These are phyloP conservation scores for Characodon lateralis DNA, from an alignment of 2,797 vertebrate genomes.

Conservation along the genomic window DNA sequence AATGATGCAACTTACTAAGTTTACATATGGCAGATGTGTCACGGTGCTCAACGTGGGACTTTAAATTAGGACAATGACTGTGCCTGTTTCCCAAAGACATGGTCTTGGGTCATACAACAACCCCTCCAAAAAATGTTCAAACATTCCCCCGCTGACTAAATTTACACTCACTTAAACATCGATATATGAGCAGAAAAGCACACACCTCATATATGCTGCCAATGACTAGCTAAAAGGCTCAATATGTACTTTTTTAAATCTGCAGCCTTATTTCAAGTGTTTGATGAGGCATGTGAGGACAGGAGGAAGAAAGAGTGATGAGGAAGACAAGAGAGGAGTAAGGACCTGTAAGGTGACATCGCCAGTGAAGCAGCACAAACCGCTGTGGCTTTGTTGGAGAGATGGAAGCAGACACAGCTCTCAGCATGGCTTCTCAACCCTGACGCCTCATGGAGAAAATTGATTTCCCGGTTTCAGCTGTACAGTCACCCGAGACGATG, in stretches of 20 bases:
- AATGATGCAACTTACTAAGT: constrained; percentile 13
- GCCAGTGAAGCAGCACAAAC: constrained; percentile 45
- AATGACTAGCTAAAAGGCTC: constrained; percentile 11
- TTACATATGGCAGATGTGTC: constrained; percentile 37
- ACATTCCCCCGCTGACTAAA: constrained; percentile 22
- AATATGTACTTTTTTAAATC: constrained; percentile 16
- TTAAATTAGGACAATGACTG: constrained; percentile 45
- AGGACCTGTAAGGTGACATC: constrained; percentile 43
- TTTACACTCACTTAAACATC: neutral
- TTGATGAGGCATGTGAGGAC: constrained; percentile 34
- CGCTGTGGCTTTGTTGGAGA: constrained; percentile 39
- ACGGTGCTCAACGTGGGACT: constrained; percentile 34
- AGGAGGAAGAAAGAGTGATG: constrained; percentile 7
- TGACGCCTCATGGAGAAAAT: constrained; percentile 34
- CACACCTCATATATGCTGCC: constrained; percentile 8
- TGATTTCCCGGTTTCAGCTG: constrained; percentile 25
- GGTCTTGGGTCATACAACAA: constrained; percentile 36
- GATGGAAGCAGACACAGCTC: constrained; percentile 49
- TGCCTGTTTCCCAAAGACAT: constrained; percentile 35
- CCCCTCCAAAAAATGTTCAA: constrained; percentile 8
- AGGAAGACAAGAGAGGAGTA: constrained; percentile 23
- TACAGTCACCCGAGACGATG: constrained; percentile 23
- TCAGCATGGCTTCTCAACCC: constrained; percentile 38
- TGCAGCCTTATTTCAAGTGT: constrained; percentile 34
- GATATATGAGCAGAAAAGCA: constrained; percentile 2